A percentile compares a stretch with the other conserved stretches of the same genome.
Evolutionary conservation across 2,797 vertebrate genomes (phyloP).

Genomic region (Pterois miles): DNA sequence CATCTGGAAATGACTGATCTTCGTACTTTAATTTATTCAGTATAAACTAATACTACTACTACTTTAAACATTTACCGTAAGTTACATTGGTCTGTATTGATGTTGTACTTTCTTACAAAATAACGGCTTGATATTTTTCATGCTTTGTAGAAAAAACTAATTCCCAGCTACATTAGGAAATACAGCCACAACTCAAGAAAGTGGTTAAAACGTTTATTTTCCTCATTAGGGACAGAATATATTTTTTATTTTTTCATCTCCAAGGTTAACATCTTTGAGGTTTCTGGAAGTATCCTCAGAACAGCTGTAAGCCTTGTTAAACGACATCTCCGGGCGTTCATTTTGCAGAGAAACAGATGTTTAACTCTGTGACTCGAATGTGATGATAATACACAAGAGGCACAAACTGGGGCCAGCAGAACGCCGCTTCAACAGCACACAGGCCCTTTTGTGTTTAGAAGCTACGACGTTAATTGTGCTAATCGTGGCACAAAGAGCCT

Average conservation of each 20-base stretch:
- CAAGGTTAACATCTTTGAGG: accelerated
- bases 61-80: not conserved
- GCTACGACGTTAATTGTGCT: slow-evolving; percentile 1
- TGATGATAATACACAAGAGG: not conserved
- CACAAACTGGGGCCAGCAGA: not conserved
- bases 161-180: not conserved
- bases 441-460: slow-evolving; percentile 1
- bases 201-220: not conserved
- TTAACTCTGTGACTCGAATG: not conserved
- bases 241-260: not conserved
- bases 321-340: not conserved
- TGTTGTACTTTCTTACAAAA: not conserved
- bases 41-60: not conserved
- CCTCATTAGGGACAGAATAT: not conserved
- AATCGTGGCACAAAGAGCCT: slow-evolving; percentile 1
- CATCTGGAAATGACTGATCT: not conserved
- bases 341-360: not conserved
- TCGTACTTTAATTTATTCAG: not conserved
- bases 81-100: not conserved
- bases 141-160: not conserved
- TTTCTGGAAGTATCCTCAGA: not conserved
- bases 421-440: not conserved
- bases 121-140: not conserved
- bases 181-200: not conserved
- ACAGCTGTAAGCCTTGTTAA: not conserved